These are phyloP conservation scores for Geococcyx californianus DNA, from an alignment of 2,113 vertebrate species.

Conservation along the genomic window DNA sequence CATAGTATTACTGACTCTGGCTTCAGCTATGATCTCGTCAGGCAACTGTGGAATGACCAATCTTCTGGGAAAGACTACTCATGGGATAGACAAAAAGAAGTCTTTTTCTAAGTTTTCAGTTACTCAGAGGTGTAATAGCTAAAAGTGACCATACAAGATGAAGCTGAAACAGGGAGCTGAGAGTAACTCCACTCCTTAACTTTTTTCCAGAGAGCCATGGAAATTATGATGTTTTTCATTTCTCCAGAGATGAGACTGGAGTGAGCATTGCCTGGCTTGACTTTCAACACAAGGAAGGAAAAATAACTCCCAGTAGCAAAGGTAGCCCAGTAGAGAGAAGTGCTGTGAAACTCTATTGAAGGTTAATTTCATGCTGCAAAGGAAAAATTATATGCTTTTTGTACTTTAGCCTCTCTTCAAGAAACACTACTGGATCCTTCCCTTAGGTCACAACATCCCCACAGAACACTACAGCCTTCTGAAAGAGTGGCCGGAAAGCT, in stretches of 20 bases:
- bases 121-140: accelerated
- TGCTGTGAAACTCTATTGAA: not conserved
- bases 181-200: not conserved
- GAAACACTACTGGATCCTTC: not conserved
- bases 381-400: not conserved
- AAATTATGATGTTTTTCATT: not conserved
- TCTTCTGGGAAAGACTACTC: not conserved
- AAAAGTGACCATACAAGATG: accelerated
- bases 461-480: no score
- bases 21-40: not conserved
- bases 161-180: not conserved
- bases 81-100: not conserved
- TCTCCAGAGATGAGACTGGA: not conserved
- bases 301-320: not conserved
- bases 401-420: not conserved
- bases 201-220: not conserved
- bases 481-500: no score
- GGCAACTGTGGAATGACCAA: accelerated
- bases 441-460: no score
- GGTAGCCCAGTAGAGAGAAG: not conserved
- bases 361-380: not conserved
- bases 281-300: not conserved
- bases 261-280: not conserved
- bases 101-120: not conserved
- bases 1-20: not conserved